Evolutionary conservation across 92 coral and sea anemone species (phyloP).

Genomic region (Isaurus tuberculatus): DNA sequence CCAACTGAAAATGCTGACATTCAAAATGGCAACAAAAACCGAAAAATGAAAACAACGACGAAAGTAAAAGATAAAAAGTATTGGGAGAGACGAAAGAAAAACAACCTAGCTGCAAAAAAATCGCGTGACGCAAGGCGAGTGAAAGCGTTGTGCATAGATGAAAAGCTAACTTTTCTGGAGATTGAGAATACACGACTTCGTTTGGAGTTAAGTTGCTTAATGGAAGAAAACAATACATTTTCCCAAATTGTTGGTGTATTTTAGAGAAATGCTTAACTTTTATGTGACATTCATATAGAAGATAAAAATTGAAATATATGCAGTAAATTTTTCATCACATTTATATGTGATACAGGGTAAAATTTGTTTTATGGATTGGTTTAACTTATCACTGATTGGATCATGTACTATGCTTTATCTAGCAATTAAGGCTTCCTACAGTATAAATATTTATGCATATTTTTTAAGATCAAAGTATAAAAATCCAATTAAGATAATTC

Average conservation of each 20-base stretch:
- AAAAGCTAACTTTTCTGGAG: not conserved
- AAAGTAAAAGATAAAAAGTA: slow-evolving; percentile 18
- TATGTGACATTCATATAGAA: not conserved
- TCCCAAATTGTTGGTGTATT: not conserved
- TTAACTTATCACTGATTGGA: too few species aligned
- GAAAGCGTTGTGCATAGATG: not conserved
- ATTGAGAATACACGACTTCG: slow-evolving; percentile 11
- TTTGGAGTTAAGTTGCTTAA: slow-evolving; percentile 4
- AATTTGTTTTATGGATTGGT: too few species aligned
- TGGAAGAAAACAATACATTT: not conserved
- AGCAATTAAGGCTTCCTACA: too few species aligned
- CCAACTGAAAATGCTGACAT: not conserved
- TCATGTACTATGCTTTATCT: too few species aligned
- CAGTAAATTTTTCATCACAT: too few species aligned
- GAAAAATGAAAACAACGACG: not conserved
- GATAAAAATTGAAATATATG: too few species aligned
- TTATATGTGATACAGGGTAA: too few species aligned
- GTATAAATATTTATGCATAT: too few species aligned
- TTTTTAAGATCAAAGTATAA: too few species aligned
- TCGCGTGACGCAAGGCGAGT: slow-evolving; percentile 35
- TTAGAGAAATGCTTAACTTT: not conserved
- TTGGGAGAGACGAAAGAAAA: slow-evolving; percentile 6
- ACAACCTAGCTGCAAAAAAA: slow-evolving; percentile 20
- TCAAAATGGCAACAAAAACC: not conserved
- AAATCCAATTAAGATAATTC: too few species aligned